These are phyloP conservation scores for Scortum barcoo DNA, from an alignment of 2,113 vertebrate species.

Conservation along the genomic window DNA sequence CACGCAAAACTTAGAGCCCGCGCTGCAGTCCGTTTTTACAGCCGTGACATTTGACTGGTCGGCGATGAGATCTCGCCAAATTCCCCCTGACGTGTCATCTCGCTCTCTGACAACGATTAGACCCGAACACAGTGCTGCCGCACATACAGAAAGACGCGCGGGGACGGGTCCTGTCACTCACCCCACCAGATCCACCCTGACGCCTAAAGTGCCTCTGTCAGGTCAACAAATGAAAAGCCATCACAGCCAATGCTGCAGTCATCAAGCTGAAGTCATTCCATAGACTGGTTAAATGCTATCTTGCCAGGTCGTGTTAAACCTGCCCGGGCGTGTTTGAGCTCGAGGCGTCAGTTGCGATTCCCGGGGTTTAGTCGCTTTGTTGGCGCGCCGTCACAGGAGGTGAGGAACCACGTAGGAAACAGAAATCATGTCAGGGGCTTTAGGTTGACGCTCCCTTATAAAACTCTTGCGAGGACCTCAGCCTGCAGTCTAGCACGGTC, in stretches of 20 bases:
- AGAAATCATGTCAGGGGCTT: constrained; percentile 19
- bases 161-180: constrained; percentile 73
- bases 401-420: constrained; percentile 14
- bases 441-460: constrained; percentile 36
- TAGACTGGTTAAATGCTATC: constrained; percentile 63
- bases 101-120: constrained; percentile 65
- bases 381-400: constrained; percentile 21
- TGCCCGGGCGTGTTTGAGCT: constrained; percentile 47
- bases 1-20: background rate
- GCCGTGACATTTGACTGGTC: constrained; percentile 39
- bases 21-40: constrained; percentile 13
- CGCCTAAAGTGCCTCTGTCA: constrained; percentile 71
- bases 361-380: constrained; percentile 13
- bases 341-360: constrained; percentile 52
- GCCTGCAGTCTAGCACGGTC: constrained; percentile 20
- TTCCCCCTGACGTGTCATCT: constrained; percentile 69
- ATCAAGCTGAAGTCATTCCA: constrained; percentile 61
- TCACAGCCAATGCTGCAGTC: constrained; percentile 67
- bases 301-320: constrained; percentile 62
- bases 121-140: constrained; percentile 60
- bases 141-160: constrained; percentile 38
- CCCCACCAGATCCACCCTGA: constrained; percentile 60
- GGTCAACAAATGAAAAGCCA: constrained; percentile 77
- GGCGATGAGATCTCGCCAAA: constrained; percentile 62
- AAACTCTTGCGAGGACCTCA: constrained; percentile 20